phyloP scores from a whole-genome alignment of 2,888 invertebrate genomes.

The Cryptops parisi region DNA sequence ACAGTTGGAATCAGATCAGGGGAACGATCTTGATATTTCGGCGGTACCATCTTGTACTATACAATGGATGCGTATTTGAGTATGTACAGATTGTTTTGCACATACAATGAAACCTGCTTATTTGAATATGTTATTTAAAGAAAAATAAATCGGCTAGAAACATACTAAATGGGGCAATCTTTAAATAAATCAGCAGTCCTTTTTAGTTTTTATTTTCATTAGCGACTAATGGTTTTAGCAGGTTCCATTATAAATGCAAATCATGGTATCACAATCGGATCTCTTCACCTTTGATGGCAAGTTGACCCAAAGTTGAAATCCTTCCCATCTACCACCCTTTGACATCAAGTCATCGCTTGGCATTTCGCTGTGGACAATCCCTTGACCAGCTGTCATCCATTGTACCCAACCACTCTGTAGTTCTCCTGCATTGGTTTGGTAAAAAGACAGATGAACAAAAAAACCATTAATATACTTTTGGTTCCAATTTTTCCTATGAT shows the following conservation, averaged over 20 bases:
- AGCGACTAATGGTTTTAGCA: too few relatives aligned
- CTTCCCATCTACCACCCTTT: slow-evolving; percentile 23
- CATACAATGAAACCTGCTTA: too few relatives aligned
- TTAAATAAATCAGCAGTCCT: too few relatives aligned
- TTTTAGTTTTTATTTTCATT: too few relatives aligned
- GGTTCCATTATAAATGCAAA: too few relatives aligned
- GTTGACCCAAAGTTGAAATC: slow-evolving; percentile 27
- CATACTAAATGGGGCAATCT: too few relatives aligned
- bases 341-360: slow-evolving; percentile 22
- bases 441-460: not conserved
- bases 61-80: too few relatives aligned
- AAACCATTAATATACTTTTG: not conserved
- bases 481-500: too few relatives aligned
- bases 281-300: slow-evolving; percentile 24
- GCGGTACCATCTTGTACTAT: slow-evolving; percentile 23
- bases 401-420: slow-evolving; percentile 17
- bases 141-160: too few relatives aligned
- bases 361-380: slow-evolving; percentile 28
- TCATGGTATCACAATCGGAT: too few relatives aligned
- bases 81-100: too few relatives aligned
- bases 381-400: slow-evolving; percentile 28
- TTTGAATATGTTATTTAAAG: too few relatives aligned
- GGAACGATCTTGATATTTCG: slow-evolving; percentile 24
- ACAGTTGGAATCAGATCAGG: slow-evolving; percentile 23
- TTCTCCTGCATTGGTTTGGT: slow-evolving; percentile 11